Evolutionary conservation across 2,113 vertebrate genomes (phyloP), one percentile per base, ranked within the genome.

Genomic region (Scortum barcoo): DNA sequence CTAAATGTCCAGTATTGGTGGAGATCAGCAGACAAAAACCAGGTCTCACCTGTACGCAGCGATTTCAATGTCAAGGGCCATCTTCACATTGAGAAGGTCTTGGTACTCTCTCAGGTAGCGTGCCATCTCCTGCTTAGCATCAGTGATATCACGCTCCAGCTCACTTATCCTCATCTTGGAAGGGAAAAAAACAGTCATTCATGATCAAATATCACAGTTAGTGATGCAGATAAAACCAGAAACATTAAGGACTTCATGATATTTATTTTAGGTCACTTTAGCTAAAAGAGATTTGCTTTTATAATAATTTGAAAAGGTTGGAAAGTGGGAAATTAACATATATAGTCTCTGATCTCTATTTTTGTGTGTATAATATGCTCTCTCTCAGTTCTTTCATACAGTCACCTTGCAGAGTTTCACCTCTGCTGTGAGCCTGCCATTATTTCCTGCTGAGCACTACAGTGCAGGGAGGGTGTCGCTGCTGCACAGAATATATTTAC

Each of bases 21-120:
- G 14, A n/a, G n/a, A 22, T 33, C 19, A 4, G 33, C 12, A 44
- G 30, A n/a, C 26, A n/a, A 16, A 46, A 28, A 9, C 16, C 11
- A 0, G 19, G 13, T 67, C 77, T 87, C 78, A 99, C 98, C 97
- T 97, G 95, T 99, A 99, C 48, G 98, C 97, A 22, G 97, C 97
- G 81, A 99, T 99, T 90, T 99, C 98, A 0, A 99, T 99, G 89
- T 99, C 97, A 58, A 99, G 95, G 17, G 97, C 98, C 98, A 99
- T 99, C 93, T 99, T 99, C 77, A 99, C 97, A 0, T 99, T 99
- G 70, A 99, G 97, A 63, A 99, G 95, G 89, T 99, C 98, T 84
- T 99, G 98, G 90, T 99, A 99, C 74, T 99, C 97, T 86, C 96
- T 95, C 91, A 99, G 94, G 88, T 99, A 98, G 17, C 93, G 96